Conservation (phyloP, 2,888 invertebrate species). For the Cheilosia urbana region DNA sequence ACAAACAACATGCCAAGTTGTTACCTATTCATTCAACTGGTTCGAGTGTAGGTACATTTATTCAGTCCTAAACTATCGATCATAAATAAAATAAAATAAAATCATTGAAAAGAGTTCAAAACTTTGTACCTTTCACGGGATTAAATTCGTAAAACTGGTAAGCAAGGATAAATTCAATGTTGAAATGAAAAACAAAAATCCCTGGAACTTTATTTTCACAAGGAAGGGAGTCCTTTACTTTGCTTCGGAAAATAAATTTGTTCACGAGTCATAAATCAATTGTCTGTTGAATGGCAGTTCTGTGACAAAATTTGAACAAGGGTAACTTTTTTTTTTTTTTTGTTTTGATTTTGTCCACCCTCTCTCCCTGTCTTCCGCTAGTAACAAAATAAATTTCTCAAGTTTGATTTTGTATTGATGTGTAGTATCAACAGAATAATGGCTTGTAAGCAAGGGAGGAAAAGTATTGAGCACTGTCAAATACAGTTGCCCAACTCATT, state of each 20-base stretch:
- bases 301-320: conserved; percentile 40
- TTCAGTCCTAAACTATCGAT: too few relatives aligned
- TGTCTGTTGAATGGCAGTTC: conserved; percentile 25
- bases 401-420: conserved; percentile 26
- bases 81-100: too few relatives aligned
- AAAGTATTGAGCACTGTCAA: background rate
- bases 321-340: conserved; percentile 21
- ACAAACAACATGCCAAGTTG: too few relatives aligned
- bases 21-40: too few relatives aligned
- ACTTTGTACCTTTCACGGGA: too few relatives aligned
- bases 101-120: too few relatives aligned
- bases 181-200: conserved; percentile 1
- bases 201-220: background rate
- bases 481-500: too few relatives aligned
- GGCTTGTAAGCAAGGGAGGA: conserved; percentile 16
- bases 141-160: too few relatives aligned
- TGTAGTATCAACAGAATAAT: conserved; percentile 20
- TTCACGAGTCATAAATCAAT: conserved; percentile 50
- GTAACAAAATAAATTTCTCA: background rate
- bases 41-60: too few relatives aligned
- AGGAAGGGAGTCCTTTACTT: background rate
- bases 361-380: too few relatives aligned
- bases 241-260: conserved; percentile 34
- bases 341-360: background rate
- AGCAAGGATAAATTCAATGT: too few relatives aligned